Base-by-base conservation (phyloP, 2,113 vertebrate genomes). In the Oreochromis aureus region DNA sequence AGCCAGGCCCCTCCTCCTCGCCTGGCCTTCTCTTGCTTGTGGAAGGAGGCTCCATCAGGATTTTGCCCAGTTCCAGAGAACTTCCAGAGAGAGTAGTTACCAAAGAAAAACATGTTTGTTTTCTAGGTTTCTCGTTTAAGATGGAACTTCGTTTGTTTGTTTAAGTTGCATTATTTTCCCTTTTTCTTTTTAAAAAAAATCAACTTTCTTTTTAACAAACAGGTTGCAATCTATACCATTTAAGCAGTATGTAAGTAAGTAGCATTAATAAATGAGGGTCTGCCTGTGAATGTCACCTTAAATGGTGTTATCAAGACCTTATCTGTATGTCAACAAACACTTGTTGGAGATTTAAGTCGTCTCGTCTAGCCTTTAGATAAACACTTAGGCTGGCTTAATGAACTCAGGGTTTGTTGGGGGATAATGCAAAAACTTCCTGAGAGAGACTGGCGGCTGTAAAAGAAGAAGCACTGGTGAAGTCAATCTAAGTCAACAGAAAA, bases 311-410 rank as follows among this genome's bases (percentile, higher is more conserved):
- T 79, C 78, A 81, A 69, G 90, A 86, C 58, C 84, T 93, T 89
- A 91, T 93, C 90, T 83, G 51, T 79, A 66, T 53, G 86, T 89
- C 82, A 82, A 79, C 91, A 89, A 90, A 89, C 89, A 90, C 90
- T 92, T 80, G 82, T 79, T 19, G 22, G 84, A 88, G 90, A 88
- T 90, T 94, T 90, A 87, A 53, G 86, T 81, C 79, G 79, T 92
- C 87, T 90, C 6, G 59, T 95, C 92, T 85, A 85, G 93, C 92
- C 86, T 87, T 88, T 88, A 78, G 82, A 91, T 83, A 93, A 96
- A 95, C 92, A 95, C 81, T 85, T 15, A 54, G 55, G 56, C 63
- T 27, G 91, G 58, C 90, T 91, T 93, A 87, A 92, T 93, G 89
- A 92, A 85, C 89, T 91, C 83, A 12, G 59, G 59, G 54, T 88